A percentile compares a stretch with the other conserved stretches of the same genome.
Conservation (phyloP, 2,113 vertebrate species). For the Amphiprion ocellaris region DNA sequence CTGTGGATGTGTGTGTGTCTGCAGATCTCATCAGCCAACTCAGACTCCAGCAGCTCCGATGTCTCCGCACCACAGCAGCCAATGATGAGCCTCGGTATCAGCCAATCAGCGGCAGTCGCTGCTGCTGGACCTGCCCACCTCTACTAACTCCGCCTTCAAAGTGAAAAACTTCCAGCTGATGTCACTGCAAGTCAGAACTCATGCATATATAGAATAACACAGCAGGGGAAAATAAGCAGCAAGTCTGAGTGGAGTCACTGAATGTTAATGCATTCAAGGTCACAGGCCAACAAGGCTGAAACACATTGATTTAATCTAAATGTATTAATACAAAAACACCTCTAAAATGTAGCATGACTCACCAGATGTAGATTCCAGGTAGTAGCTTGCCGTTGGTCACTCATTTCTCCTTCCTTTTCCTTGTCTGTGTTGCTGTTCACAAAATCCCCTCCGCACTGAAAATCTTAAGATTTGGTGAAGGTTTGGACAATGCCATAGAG, state of each 20-base stretch:
- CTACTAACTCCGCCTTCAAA: background rate
- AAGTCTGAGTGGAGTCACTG: no score
- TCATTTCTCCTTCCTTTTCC: no score
- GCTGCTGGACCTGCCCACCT: background rate
- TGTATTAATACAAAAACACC: background rate
- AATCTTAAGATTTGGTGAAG: no score
- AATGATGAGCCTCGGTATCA: background rate
- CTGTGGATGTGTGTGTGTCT: constrained; percentile 35
- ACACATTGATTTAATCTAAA: background rate
- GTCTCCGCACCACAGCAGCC: constrained; percentile 24
- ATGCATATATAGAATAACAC: background rate
- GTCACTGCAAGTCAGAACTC: background rate
- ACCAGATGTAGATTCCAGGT: no score
- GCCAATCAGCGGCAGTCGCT: constrained; percentile 30
- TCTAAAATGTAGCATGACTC: background rate
- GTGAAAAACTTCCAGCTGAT: background rate
- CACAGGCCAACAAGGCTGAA: background rate
- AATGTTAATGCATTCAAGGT: no score
- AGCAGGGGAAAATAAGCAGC: no score
- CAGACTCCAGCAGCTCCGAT: constrained; percentile 47
- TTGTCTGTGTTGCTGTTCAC: no score
- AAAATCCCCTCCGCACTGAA: no score
- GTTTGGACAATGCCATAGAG: no score
- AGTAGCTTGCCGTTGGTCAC: no score
- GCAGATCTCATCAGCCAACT: constrained; percentile 60